Percentiles rank a stretch among this genome's conserved stretches.
phyloP scores from a whole-genome alignment of 1,140 invertebrate species.

The Pollicipes pollicipes region DNA sequence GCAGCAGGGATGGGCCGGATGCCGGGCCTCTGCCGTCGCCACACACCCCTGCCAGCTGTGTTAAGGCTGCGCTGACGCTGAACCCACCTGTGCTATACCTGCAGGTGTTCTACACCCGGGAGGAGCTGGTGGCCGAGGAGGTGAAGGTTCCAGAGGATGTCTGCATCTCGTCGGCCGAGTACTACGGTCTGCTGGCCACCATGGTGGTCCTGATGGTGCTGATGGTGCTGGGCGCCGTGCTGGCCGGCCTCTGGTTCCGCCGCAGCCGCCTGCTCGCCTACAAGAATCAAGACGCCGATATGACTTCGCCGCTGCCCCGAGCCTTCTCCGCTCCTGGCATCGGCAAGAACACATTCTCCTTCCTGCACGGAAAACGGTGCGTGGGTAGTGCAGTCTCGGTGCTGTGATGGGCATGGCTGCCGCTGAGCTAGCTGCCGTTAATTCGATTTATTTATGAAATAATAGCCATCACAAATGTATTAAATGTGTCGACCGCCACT shows the following conservation, averaged over 20 bases:
- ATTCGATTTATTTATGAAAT: no score
- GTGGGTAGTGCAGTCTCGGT: conserved; percentile 13
- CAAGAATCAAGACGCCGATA: conserved; percentile 4
- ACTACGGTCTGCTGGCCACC: conserved; percentile 52
- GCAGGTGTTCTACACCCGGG: conserved; percentile 46
- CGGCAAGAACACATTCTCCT: background rate
- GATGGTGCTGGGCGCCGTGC: conserved; percentile 41
- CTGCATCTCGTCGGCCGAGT: conserved; percentile 51
- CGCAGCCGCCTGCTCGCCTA: background rate
- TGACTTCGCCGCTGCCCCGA: background rate
- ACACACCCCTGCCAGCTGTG: no score
- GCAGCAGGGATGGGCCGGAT: no score
- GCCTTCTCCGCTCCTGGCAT: background rate
- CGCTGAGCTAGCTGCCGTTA: no score
- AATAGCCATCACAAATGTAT: no score
- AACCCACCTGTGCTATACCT: no score
- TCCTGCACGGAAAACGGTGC: conserved; percentile 8
- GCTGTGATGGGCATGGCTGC: no score
- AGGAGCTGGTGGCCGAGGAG: conserved; percentile 40
- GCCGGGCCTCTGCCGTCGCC: no score
- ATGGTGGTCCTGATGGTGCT: conserved; percentile 47
- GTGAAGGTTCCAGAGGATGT: conserved; percentile 32
- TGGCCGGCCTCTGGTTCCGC: conserved; percentile 42
- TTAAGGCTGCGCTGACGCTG: no score
- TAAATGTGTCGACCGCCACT: no score